Evolutionary conservation across 2,113 vertebrate genomes (phyloP).

Genomic region (Cebidichthys violaceus): DNA sequence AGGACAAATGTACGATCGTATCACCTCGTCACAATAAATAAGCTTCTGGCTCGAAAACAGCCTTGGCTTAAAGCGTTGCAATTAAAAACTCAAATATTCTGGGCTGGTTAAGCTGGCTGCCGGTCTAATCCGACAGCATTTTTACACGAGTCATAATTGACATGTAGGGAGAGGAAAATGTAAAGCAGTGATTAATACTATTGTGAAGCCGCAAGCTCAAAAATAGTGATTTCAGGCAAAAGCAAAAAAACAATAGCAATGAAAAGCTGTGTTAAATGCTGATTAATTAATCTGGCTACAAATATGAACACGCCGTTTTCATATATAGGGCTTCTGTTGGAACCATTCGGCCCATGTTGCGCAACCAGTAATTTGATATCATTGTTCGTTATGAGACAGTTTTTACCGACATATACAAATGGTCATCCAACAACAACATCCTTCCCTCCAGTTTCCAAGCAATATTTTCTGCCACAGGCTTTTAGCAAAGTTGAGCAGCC

Average conservation of each 20-base stretch:
- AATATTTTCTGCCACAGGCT: constrained; percentile 66
- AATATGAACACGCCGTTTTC: constrained; percentile 23
- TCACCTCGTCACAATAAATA: constrained; percentile 34
- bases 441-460: constrained; percentile 33
- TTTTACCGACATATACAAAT: constrained; percentile 10
- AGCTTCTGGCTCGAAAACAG: constrained; percentile 14
- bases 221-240: constrained; percentile 39
- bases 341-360: constrained; percentile 4
- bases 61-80: constrained; percentile 25
- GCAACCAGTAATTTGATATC: constrained; percentile 29
- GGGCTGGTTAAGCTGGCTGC: constrained; percentile 18
- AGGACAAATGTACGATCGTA: constrained; percentile 32
- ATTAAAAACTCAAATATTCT: constrained; percentile 52
- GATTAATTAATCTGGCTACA: constrained; percentile 23
- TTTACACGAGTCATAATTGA: constrained; percentile 52
- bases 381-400: constrained; percentile 13
- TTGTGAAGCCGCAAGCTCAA: constrained; percentile 36
- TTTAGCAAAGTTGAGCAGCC: constrained; percentile 77
- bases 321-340: not conserved
- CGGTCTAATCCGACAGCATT: constrained; percentile 50
- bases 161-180: constrained; percentile 28
- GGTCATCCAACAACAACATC: constrained; percentile 16
- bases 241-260: constrained; percentile 22
- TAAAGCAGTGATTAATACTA: constrained; percentile 54
- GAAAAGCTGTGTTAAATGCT: constrained; percentile 11